These are phyloP conservation scores for Cariama cristata DNA, from an alignment of 2,113 vertebrate genomes.

Conservation along the genomic window DNA sequence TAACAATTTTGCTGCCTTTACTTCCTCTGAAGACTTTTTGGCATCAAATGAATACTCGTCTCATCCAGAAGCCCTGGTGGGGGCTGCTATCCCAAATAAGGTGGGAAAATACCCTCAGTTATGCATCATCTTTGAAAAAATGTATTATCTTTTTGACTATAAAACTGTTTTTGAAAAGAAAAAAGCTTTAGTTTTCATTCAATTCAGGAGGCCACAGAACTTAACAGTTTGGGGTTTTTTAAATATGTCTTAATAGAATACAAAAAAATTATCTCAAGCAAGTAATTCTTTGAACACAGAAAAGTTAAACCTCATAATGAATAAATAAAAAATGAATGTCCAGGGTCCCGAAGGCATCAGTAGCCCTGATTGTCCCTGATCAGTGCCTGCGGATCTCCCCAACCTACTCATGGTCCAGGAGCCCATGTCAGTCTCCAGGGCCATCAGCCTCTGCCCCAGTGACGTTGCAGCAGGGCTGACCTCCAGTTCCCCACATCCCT, in stretches of 20 bases:
- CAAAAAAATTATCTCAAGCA: not conserved
- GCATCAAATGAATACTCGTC: not conserved
- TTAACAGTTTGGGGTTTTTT: not conserved
- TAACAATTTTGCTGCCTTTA: not conserved
- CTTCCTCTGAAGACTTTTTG: not conserved
- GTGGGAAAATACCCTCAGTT: not conserved
- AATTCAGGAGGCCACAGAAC: not conserved
- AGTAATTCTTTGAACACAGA: not conserved
- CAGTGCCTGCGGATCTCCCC: fast-evolving
- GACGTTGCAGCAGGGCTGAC: fast-evolving
- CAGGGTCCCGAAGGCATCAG: not conserved
- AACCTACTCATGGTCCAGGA: too few relatives aligned
- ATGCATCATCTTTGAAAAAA: not conserved
- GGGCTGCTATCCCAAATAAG: not conserved
- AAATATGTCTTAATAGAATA: not conserved
- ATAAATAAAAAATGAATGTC: not conserved
- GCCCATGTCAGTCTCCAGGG: fast-evolving
- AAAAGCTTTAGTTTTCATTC: not conserved
- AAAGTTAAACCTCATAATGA: not conserved
- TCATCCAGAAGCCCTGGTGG: not conserved
- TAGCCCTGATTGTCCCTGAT: not conserved
- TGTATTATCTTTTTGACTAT: not conserved
- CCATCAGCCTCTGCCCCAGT: not conserved
- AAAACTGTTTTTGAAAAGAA: not conserved
- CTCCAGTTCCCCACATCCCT: not conserved